Conservation (phyloP, 1,140 invertebrate genomes). For the Branchinecta lynchi region DNA sequence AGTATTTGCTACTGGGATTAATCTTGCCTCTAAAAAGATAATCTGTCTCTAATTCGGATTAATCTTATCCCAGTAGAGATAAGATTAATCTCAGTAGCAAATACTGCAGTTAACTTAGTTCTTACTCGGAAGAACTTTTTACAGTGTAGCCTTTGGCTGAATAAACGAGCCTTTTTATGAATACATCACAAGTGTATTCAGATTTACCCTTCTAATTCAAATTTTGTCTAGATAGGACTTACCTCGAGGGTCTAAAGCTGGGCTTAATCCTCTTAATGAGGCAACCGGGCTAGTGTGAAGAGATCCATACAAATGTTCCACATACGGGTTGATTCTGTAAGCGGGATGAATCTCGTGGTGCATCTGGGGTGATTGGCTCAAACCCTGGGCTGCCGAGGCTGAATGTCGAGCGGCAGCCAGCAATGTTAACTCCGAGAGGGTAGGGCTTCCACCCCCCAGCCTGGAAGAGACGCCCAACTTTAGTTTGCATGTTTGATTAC, state of each 20-base stretch:
- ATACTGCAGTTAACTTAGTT: no score
- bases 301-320: slow-evolving; percentile 47
- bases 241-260: slow-evolving; percentile 31
- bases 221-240: slow-evolving; percentile 13
- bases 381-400: slow-evolving; percentile 25
- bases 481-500: no score
- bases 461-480: background rate
- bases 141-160: no score
- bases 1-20: no score
- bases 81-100: no score
- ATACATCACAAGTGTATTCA: no score
- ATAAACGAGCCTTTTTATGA: no score
- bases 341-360: slow-evolving; percentile 40
- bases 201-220: no score
- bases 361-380: slow-evolving; percentile 26
- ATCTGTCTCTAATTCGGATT: no score
- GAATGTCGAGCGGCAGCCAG: slow-evolving; percentile 33
- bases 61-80: no score
- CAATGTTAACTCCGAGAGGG: slow-evolving; percentile 32
- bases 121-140: no score
- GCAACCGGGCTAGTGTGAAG: slow-evolving; percentile 38
- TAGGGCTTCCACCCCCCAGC: slow-evolving; percentile 24
- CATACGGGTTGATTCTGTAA: slow-evolving; percentile 47
- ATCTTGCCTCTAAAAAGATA: no score
- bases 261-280: slow-evolving; percentile 34